Evolutionary conservation across 2,797 vertebrate species (phyloP), one percentile per base, ranked within the genome.

Genomic region (Cetoscarus ocellatus): DNA sequence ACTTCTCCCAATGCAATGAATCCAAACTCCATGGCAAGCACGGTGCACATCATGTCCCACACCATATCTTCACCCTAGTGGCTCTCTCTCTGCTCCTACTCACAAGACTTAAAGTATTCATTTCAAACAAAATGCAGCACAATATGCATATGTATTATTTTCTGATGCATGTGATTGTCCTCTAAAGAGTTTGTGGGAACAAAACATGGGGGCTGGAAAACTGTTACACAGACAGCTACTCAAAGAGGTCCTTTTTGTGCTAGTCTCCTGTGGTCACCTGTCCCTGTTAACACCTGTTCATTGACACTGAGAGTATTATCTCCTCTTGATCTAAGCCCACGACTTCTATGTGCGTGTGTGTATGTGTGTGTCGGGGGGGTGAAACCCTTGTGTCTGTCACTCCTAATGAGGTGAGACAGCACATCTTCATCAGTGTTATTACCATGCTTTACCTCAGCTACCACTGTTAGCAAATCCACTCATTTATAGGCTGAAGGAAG

Each of bases 401-500:
- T 56, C 69, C 39, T 65, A 50, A 75, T 66, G 48, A 84, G 62
- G 49, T 78, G 38, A 34, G 36, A 47, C 36, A 42, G 19, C 61
- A 39, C 67, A 61, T 60, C 44, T 57, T 68, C 18, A 35, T 15
- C 53, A 60, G 50, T 53, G 43, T 34, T 51, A 42, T 62, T 60
- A 47, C 49, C 53, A 34, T 38, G 18, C 48, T 59, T 69, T 58
- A 7, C 4, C 61, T 74, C 8, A 70, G 52, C 17, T 69, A 19
- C 34, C 52, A 67, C 60, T 58, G 18, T 74, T 72, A 56, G 27
- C 62, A 69, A 43, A 72, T 74, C 49, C 59, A 59, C 69, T 79
- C 58, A 56, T 82, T 85, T 51, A 70, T 18, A 17, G 42, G 71
- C 67, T 50, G 74, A 70, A 57, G 51, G 71, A 78, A 73, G 48